Evolutionary conservation across 1,140 invertebrate species (phyloP), one percentile per base, ranked within the genome.

Genomic region (Xylocopa sonorina): DNA sequence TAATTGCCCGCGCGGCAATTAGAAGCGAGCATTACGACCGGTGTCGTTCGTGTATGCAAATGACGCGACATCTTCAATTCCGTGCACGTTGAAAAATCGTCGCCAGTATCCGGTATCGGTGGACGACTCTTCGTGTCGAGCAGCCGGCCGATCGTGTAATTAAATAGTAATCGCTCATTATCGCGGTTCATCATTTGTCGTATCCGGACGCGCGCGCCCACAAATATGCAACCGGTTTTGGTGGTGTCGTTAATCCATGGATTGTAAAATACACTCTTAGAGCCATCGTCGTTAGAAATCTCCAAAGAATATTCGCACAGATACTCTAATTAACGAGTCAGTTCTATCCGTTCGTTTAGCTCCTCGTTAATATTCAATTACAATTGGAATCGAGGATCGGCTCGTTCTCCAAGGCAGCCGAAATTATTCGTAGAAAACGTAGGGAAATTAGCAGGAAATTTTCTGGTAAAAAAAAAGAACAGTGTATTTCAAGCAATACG

Each of bases 91-190:
- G 67, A 83, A 68, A 83, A 84, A 84, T 84, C 55, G 82, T 74
- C 67, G 12, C 32, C 72, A 58, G 68, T 83, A 83, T 83, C 83
- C 81, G 83, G 71, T 75, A 69, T 67, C 81, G 32, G 34, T 24
- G 46, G 27, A 38, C 43, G 48, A 16, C 29, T 43, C 21, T 9
- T 43, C 21, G 43, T 67, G 29, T 48, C 68, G 63, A 81, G 18
- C 73, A 34, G 41, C 50, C 29, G n/a, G 29, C 50, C 46, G 24
- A 68, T 53, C 64, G 57, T 76, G 71, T 69, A 85, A 85, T 85
- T 81, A 84, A 84, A 78, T 58, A 68, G 57, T 74, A 81, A 85
- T 84, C 69, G 72, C 57, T 81, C 64, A 78, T 84, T 76, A 84
- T 53, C 46, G n/a, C 32, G 51, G 63, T 7, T 66, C 78, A 50